Percentiles rank a stretch among this genome's conserved stretches.
phyloP scores from a whole-genome alignment of 1,140 invertebrate species.

The Dufourea novaeangliae region DNA sequence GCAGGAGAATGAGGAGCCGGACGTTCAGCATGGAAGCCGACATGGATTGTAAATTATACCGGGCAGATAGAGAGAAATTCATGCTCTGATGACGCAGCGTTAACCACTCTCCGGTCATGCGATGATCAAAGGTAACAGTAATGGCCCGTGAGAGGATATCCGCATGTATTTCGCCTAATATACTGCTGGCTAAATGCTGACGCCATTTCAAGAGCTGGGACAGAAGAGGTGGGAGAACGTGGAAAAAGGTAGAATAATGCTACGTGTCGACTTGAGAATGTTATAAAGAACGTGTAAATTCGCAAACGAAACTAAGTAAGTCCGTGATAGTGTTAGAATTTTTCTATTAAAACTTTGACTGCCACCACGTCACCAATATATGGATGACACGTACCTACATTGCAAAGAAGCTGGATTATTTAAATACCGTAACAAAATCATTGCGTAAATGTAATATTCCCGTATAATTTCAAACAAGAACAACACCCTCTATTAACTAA shows the following conservation, averaged over 20 bases:
- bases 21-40: constrained; percentile 47
- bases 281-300: too few relatives aligned
- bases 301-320: too few relatives aligned
- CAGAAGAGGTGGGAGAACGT: constrained; percentile 39
- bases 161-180: constrained; percentile 80
- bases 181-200: constrained; percentile 80
- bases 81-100: constrained; percentile 81
- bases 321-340: too few relatives aligned
- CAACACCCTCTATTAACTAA: too few relatives aligned
- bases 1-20: constrained; percentile 22
- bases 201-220: constrained; percentile 74
- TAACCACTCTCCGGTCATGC: constrained; percentile 77
- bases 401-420: too few relatives aligned
- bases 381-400: too few relatives aligned
- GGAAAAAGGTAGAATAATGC: not conserved
- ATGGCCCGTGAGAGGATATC: constrained; percentile 80
- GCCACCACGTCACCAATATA: too few relatives aligned
- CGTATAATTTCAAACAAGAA: too few relatives aligned
- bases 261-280: too few relatives aligned
- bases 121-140: constrained; percentile 81
- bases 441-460: too few relatives aligned
- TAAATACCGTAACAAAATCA: too few relatives aligned
- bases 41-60: constrained; percentile 78
- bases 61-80: constrained; percentile 80
- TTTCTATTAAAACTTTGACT: too few relatives aligned